Percentiles rank a stretch among this genome's conserved stretches.
Evolutionary conservation across 1,140 invertebrate genomes (phyloP).

Genomic region (Drosophila mojavensis): DNA sequence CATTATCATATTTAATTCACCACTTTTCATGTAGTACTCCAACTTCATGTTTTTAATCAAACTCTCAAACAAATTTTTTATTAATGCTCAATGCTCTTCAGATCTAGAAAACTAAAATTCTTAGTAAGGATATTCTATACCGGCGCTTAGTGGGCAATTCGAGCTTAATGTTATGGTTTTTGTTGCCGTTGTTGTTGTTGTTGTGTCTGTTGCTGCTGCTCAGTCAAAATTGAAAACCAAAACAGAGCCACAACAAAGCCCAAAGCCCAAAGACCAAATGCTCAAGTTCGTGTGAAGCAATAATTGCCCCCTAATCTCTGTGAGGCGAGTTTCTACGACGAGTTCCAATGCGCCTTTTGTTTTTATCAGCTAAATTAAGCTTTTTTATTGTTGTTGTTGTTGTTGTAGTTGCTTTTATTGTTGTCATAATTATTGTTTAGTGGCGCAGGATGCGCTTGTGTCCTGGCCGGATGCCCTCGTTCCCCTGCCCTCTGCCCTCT

Average conservation of each 20-base stretch:
- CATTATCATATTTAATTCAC: no score
- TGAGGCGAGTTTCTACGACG: not conserved
- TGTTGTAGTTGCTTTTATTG: conserved; percentile 55
- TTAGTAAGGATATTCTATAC: conserved; percentile 74
- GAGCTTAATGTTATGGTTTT: conserved; percentile 2
- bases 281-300: conserved; percentile 66
- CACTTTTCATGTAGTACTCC: not conserved
- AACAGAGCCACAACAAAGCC: conserved; percentile 43
- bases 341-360: no score
- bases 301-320: conserved; percentile 78
- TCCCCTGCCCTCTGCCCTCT: conserved; percentile 1
- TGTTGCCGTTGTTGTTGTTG: conserved; percentile 31
- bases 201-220: conserved; percentile 9
- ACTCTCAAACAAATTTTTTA: no score
- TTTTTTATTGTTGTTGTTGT: conserved; percentile 21
- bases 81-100: not conserved
- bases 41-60: not conserved
- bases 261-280: not conserved
- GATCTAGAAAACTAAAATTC: conserved; percentile 38
- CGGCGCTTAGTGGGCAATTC: conserved; percentile 62
- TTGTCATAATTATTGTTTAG: conserved; percentile 82
- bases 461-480: conserved; percentile 60
- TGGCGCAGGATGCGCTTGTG: conserved; percentile 72
- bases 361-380: conserved; percentile 31
- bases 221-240: conserved; percentile 52